Conservation (phyloP, 2,888 invertebrate genomes). For the Tipula lateralis region DNA sequence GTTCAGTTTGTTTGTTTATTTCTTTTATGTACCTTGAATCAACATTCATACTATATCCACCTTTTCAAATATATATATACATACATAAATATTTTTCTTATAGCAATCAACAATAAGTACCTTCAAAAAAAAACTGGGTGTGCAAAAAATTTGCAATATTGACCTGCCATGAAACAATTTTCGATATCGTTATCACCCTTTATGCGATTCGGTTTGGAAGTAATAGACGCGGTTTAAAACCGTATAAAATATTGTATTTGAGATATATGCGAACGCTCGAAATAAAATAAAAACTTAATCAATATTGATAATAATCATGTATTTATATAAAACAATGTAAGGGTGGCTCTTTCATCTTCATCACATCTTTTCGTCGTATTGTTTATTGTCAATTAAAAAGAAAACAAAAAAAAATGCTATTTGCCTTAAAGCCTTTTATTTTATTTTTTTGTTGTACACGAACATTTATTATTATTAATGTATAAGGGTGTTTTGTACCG, state of each 20-base stretch:
- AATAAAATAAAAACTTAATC: background rate
- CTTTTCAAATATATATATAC: too few species aligned
- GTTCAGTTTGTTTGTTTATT: background rate
- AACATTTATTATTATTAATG: constrained; percentile 16
- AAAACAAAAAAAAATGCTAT: background rate
- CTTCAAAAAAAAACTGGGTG: background rate
- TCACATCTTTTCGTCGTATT: background rate
- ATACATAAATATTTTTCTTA: background rate
- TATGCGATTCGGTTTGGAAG: background rate
- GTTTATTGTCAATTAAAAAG: constrained; percentile 24
- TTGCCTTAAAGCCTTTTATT: constrained; percentile 11
- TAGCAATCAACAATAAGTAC: constrained; percentile 29
- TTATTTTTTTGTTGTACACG: too few species aligned
- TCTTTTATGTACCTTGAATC: background rate
- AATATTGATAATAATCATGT: background rate
- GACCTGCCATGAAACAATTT: background rate
- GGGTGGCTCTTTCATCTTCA: constrained; percentile 11
- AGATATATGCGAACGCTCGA: background rate
- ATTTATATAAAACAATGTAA: background rate
- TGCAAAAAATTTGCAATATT: background rate
- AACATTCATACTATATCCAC: background rate
- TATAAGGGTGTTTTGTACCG: constrained; percentile 19
- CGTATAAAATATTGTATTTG: background rate
- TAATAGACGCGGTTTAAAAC: background rate
- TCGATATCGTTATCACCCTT: background rate